phyloP scores from a whole-genome alignment of 2,113 vertebrate species.

The Micronycteris hirsuta region DNA sequence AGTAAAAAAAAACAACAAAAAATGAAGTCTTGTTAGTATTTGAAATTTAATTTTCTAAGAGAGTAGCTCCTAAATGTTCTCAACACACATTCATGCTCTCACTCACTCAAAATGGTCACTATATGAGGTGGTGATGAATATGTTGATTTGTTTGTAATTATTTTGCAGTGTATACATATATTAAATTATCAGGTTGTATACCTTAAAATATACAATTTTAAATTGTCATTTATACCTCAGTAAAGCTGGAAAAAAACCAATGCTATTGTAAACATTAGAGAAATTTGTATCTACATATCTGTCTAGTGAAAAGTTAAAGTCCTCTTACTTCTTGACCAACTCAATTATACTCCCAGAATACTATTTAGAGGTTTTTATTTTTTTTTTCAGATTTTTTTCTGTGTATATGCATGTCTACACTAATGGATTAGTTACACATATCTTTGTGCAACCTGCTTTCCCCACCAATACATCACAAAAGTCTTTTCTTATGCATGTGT shows the following conservation, averaged over 20 bases:
- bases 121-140: not conserved
- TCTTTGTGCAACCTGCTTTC: not conserved
- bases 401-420: not conserved
- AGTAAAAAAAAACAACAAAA: too few species aligned
- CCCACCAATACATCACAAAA: not conserved
- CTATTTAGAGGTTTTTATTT: not conserved
- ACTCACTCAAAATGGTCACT: not conserved
- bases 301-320: slow-evolving; percentile 18
- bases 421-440: not conserved
- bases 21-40: too few species aligned
- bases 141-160: not conserved
- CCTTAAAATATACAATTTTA: not conserved
- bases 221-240: not conserved
- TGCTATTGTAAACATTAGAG: slow-evolving; percentile 4
- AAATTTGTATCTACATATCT: not conserved
- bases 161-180: not conserved
- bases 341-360: slow-evolving; percentile 14
- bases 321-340: not conserved
- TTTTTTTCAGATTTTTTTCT: not conserved
- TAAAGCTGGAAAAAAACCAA: not conserved
- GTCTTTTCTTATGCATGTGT: not conserved
- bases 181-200: not conserved
- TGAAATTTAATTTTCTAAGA: not conserved
- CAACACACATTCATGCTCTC: not conserved
- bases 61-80: not conserved